phyloP scores from a whole-genome alignment of 2,888 invertebrate species.

The Tethea ocularis region DNA sequence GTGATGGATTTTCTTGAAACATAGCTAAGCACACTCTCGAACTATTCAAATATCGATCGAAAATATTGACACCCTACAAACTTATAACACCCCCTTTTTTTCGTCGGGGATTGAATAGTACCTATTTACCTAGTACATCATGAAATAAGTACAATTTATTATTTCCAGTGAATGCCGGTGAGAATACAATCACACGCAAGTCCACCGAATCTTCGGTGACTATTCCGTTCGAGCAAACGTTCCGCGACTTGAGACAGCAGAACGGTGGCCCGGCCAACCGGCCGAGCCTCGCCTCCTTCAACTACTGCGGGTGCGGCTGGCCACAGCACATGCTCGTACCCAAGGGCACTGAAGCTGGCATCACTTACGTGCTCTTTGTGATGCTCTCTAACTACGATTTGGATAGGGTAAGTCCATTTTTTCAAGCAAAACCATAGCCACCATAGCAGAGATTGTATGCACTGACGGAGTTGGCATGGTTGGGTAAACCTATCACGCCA shows the following conservation, averaged over 20 bases:
- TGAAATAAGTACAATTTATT: not conserved
- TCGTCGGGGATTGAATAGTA: too few relatives aligned
- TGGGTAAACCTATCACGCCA: too few relatives aligned
- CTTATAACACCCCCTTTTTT: too few relatives aligned
- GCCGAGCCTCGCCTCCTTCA: slow-evolving; percentile 61
- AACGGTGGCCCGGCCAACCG: slow-evolving; percentile 45
- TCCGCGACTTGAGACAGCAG: slow-evolving; percentile 76
- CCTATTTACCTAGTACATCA: too few relatives aligned
- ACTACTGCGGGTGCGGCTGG: slow-evolving; percentile 86
- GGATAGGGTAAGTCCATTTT: slow-evolving; percentile 59
- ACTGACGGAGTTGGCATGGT: too few relatives aligned
- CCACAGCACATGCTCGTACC: slow-evolving; percentile 84
- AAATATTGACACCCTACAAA: too few relatives aligned
- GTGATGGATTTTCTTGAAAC: too few relatives aligned
- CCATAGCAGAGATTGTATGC: too few relatives aligned
- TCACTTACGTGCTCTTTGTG: slow-evolving; percentile 68
- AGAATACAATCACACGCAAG: slow-evolving; percentile 80
- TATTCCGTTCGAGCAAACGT: slow-evolving; percentile 84
- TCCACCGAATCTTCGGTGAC: slow-evolving; percentile 85
- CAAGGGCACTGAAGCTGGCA: slow-evolving; percentile 72
- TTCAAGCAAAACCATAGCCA: too few relatives aligned
- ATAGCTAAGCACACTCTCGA: too few relatives aligned
- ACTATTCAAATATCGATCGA: too few relatives aligned
- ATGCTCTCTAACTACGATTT: slow-evolving; percentile 79
- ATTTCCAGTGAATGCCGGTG: slow-evolving; percentile 81